Evolutionary conservation across 2,113 vertebrate genomes (phyloP).

Genomic region (Pan troglodytes): DNA sequence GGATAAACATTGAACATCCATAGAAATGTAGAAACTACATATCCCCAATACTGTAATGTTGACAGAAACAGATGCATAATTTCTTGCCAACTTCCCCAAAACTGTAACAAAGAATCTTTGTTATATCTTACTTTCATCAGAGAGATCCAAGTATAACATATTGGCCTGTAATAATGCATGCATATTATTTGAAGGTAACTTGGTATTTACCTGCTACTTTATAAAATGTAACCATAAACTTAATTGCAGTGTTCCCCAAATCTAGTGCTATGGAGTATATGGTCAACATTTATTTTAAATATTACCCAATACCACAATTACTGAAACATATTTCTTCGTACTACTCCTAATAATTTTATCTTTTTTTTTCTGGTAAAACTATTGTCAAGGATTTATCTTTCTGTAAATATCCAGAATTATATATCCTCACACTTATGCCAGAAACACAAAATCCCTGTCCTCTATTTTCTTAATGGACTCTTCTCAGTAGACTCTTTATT

Average conservation of each 20-base stretch:
- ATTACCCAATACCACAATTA: background rate
- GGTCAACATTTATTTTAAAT: background rate
- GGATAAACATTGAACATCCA: background rate
- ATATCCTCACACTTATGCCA: background rate
- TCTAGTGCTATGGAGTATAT: background rate
- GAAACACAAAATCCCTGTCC: background rate
- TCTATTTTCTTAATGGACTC: background rate
- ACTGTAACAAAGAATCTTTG: background rate
- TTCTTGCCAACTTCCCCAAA: background rate
- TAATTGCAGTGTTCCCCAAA: background rate
- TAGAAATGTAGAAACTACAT: background rate
- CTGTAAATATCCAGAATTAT: background rate
- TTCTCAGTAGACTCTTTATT: background rate
- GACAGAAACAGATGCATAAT: background rate
- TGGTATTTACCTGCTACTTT: background rate
- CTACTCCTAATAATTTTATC: background rate
- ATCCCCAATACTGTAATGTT: background rate
- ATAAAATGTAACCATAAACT: background rate
- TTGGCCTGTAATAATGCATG: background rate
- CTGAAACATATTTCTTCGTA: background rate
- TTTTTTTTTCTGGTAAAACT: background rate
- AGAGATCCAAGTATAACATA: background rate
- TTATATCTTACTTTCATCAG: constrained; percentile 7
- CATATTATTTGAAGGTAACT: background rate
- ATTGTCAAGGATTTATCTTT: background rate